Percentiles rank a stretch among this genome's conserved stretches.
phyloP scores from a whole-genome alignment of 2,113 vertebrate species.

The Gasterosteus nipponicus region DNA sequence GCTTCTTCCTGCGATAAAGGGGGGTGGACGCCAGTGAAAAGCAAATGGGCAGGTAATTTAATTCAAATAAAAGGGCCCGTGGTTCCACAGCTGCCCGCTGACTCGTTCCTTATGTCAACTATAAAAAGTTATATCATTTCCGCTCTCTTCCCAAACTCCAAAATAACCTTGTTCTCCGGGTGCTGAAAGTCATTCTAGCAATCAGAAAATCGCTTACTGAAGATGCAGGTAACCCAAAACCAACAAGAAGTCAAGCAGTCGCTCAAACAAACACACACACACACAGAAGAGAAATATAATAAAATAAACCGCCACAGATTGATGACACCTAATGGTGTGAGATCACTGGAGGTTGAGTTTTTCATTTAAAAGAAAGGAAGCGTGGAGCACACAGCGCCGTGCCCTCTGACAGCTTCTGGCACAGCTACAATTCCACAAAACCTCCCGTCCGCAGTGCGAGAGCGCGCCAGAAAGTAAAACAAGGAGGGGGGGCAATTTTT shows the following conservation, averaged over 20 bases:
- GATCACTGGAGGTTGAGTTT: constrained; percentile 46
- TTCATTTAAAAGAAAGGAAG: constrained; percentile 43
- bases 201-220: constrained; percentile 14
- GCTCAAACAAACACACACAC: constrained; percentile 2
- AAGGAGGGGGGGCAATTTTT: constrained; percentile 34
- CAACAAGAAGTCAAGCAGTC: constrained; percentile 19
- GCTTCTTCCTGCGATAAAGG: too few relatives aligned
- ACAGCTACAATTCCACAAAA: constrained; percentile 26
- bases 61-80: constrained; percentile 20
- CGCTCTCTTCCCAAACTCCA: neutral
- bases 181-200: constrained; percentile 24
- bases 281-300: neutral
- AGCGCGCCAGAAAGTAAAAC: neutral
- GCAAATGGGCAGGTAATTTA: constrained; percentile 6
- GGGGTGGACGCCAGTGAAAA: constrained; percentile 21
- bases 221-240: constrained; percentile 14
- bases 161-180: neutral
- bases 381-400: neutral
- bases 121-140: constrained; percentile 7
- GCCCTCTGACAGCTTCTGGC: constrained; percentile 31
- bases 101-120: constrained; percentile 3
- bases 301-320: constrained; percentile 9
- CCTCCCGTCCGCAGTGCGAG: constrained; percentile 12
- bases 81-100: constrained; percentile 13
- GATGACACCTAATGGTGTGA: constrained; percentile 24